Evolutionary conservation across 2,888 invertebrate species (phyloP), one percentile per base, ranked within the genome.

Genomic region (Sericinus montela): DNA sequence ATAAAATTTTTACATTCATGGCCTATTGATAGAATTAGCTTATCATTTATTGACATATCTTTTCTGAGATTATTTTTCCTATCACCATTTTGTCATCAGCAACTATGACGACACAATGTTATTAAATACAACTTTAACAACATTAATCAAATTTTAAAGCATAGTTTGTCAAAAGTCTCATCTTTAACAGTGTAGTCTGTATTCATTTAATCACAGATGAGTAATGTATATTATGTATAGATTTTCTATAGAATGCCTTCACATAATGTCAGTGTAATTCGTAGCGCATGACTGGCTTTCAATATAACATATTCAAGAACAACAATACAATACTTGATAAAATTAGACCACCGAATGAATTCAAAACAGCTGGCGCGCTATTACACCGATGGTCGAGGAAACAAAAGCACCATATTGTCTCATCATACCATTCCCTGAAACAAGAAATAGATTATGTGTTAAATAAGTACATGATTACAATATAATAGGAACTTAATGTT

Each of bases 311-410:
- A 65, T 65, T 72, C n/a, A 55, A 57, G 40, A 72, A 62, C 52
- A 71, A 59, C 43, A 72, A 35, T 45, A 62, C 39, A 54, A 67
- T 55, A 59, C 59, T 64, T 54, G 70, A 62, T 41, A 69, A 57
- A 4, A 75, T 69, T 60, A 80, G 60, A 54, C 76, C 63, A 39
- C 69, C 63, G 53, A 78, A 63, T 57, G 89, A 80, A 30, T 65
- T 60, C 23, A 74, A 62, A 13, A 68, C 52, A 29, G 59, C 58
- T 4, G 78, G 51, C 4, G 90, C 90, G 35, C 85, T 75, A 67
- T 97, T 97, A 78, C 97, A 97, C 65, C 97, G 91, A 70, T 97
- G 95, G 76, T 97, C 97, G 57, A 97, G 93, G 73, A 95, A 96
- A 74, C 97, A 97, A 77, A 97, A 96, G 75, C 97, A 97, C 91